Conservation (phyloP, 2,888 invertebrate species). For the Tortrix viridana region DNA sequence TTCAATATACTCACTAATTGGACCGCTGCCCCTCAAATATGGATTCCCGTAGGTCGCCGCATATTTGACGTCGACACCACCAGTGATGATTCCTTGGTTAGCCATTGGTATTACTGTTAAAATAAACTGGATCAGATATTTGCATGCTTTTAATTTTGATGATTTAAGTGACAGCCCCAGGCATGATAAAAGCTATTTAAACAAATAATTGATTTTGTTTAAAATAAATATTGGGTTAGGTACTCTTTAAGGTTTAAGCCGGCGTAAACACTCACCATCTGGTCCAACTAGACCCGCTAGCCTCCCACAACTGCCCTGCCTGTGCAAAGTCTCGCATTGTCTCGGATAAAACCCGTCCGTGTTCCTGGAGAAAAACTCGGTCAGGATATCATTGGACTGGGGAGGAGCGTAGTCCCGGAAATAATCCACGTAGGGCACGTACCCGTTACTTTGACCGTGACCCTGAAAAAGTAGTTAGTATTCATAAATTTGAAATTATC, state of each 20-base stretch:
- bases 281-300: conserved; percentile 69
- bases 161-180: too few species aligned
- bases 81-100: conserved; percentile 64
- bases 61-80: conserved; percentile 91
- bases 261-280: conserved; percentile 71
- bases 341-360: conserved; percentile 65
- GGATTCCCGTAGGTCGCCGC: conserved; percentile 96
- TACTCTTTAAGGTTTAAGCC: too few species aligned
- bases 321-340: conserved; percentile 65
- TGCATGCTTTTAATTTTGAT: too few species aligned
- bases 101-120: conserved; percentile 72
- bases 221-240: too few species aligned
- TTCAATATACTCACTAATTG: conserved; percentile 73
- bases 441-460: conserved; percentile 89
- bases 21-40: conserved; percentile 90
- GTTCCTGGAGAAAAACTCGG: conserved; percentile 69
- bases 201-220: too few species aligned
- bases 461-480: conserved; percentile 46
- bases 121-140: background rate
- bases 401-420: conserved; percentile 95
- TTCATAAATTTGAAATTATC: too few species aligned
- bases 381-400: conserved; percentile 63
- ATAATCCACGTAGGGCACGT: conserved; percentile 95
- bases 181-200: too few species aligned
- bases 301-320: conserved; percentile 68